A percentile compares a stretch with the other conserved stretches of the same genome.
These are phyloP conservation scores for Indicator maculatus DNA, from an alignment of 2,113 vertebrate genomes.

Conservation along the genomic window DNA sequence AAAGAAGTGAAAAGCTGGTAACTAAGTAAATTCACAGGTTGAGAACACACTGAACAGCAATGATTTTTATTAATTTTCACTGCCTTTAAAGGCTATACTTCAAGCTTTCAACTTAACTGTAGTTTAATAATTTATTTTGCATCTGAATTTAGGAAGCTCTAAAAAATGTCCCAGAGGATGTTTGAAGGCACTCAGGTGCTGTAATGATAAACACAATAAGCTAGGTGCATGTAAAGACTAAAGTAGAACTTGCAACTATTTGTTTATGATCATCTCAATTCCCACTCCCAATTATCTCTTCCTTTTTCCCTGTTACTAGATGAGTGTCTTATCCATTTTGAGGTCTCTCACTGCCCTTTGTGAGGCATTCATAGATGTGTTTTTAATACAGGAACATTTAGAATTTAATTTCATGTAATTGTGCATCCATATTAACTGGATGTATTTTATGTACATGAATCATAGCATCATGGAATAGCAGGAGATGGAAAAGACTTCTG, in stretches of 20 bases:
- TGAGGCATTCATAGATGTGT: not conserved
- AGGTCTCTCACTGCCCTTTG: not conserved
- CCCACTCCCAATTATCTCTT: not conserved
- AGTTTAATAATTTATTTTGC: not conserved
- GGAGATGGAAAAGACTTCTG: too few species aligned
- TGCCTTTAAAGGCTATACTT: not conserved
- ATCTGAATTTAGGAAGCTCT: not conserved
- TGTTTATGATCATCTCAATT: not conserved
- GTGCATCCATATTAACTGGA: not conserved
- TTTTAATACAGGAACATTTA: not conserved
- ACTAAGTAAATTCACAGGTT: not conserved
- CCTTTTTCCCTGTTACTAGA: not conserved
- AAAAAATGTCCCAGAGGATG: not conserved
- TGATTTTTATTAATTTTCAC: not conserved
- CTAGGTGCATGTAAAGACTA: not conserved
- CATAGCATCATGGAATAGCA: too few species aligned
- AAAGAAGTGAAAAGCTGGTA: not conserved
- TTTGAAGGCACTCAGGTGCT: not conserved
- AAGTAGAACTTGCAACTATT: not conserved
- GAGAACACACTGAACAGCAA: not conserved
- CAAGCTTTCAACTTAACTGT: not conserved
- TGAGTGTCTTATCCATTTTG: not conserved
- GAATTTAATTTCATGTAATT: constrained; percentile 19
- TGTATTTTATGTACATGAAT: not conserved
- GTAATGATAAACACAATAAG: not conserved